Base-by-base conservation (phyloP, 1,140 invertebrate species). In the Drosophila kanapiae region DNA sequence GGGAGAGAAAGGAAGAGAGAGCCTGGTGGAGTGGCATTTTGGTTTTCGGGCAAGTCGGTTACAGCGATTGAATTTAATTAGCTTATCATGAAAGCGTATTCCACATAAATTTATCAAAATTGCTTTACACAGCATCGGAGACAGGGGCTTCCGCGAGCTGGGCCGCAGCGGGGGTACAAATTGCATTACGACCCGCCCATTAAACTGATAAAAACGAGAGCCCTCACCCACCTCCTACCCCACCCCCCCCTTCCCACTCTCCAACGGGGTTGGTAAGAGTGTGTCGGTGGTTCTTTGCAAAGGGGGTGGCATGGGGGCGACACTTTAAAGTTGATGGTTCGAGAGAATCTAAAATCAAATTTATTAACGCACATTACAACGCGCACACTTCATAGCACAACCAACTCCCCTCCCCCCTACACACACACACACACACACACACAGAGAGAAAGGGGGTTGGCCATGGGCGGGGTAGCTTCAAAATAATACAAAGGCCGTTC, bases 31-130 rank as follows among this genome's bases (percentile, higher is more conserved):
- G 64, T 45, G 42, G 58, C 71, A 78, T 75, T 87, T 88, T 47
- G 80, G 84, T 83, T 87, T 82, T 87, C 80, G 80, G 80, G 48
- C 68, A 78, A 87, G 83, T 80, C 82, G 85, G 84, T 80, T 88
- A 87, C 84, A 83, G 84, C 84, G 84, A 88, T 88, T 88, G 85
- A 88, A 88, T 90, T 88, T 88, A 88, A 88, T 88, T 90, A 88
- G 84, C 84, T 88, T 88, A 88, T 88, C 85, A 88, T 90, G 85
- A 88, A 88, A 88, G 84, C 84, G 84, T 88, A 88, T 88, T 88
- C 87, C 85, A 81, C 85, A 88, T 90, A 88, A 88, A 88, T 88
- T 88, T 88, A 88, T 88, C 84, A 88, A 88, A 88, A 88, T 88
- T 88, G 85, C 85, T 78, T 88, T 83, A 84, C 85, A 84, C 84